Evolutionary conservation across 1,140 invertebrate species (phyloP).

Genomic region (Brachionus manjavacas): DNA sequence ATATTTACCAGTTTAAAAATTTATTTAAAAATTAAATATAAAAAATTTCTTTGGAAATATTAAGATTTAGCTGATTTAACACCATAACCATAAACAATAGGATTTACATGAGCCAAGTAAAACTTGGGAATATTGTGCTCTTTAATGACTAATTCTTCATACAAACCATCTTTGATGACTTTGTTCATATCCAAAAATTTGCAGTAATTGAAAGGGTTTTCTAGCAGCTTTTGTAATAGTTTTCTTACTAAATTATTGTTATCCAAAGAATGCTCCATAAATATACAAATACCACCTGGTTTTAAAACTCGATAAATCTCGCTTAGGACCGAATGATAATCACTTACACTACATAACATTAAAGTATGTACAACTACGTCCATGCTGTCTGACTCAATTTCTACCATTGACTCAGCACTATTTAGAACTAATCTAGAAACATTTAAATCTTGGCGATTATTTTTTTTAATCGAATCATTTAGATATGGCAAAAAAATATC

Average conservation of each 20-base stretch:
- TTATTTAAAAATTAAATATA: too few relatives aligned
- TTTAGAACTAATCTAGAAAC: slow-evolving; percentile 4
- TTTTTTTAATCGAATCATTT: slow-evolving; percentile 33
- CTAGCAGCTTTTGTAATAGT: background rate
- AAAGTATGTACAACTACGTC: slow-evolving; percentile 26
- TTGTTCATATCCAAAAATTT: slow-evolving; percentile 28
- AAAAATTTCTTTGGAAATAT: background rate
- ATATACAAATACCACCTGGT: slow-evolving; percentile 29
- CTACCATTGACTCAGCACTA: slow-evolving; percentile 22
- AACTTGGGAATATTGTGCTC: background rate
- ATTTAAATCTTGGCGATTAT: slow-evolving; percentile 13
- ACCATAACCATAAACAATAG: slow-evolving; percentile 37
- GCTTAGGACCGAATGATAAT: background rate
- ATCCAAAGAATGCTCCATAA: slow-evolving; percentile 38
- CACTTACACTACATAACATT: background rate
- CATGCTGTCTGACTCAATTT: slow-evolving; percentile 28
- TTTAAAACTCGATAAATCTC: slow-evolving; percentile 35
- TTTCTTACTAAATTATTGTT: background rate
- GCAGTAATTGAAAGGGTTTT: background rate
- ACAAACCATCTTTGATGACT: background rate
- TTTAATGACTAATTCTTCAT: background rate
- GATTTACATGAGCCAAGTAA: background rate
- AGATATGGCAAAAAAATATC: slow-evolving; percentile 24
- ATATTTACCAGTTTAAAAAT: too few relatives aligned
- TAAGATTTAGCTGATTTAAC: background rate